Conservation (phyloP, 2,888 invertebrate species). For the Drosophila anomelani region DNA sequence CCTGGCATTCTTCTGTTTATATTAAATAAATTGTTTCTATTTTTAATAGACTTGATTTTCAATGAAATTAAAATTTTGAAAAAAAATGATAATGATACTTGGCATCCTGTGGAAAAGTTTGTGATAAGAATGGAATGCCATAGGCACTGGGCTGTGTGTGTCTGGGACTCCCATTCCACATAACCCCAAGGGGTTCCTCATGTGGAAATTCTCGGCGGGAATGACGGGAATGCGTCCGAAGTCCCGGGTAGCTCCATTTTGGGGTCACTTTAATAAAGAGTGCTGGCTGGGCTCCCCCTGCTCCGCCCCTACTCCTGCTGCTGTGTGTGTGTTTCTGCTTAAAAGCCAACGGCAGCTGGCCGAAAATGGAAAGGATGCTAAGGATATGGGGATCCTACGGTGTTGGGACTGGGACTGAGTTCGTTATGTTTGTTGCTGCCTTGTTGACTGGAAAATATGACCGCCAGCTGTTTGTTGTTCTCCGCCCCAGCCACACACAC, state of each 20-base stretch:
- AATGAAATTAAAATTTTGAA: background rate
- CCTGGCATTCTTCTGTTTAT: background rate
- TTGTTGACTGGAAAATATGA: conserved; percentile 80
- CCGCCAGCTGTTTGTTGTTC: conserved; percentile 78
- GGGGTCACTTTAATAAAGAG: conserved; percentile 81
- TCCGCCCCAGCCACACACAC: conserved; percentile 9
- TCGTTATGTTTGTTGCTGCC: conserved; percentile 72
- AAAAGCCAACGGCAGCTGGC: conserved; percentile 56
- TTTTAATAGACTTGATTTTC: conserved; percentile 6
- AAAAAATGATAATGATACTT: conserved; percentile 21
- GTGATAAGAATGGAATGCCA: conserved; percentile 19
- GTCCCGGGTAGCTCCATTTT: conserved; percentile 66
- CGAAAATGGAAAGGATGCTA: conserved; percentile 42
- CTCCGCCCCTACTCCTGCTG: background rate
- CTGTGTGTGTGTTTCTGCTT: conserved; percentile 62
- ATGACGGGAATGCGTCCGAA: conserved; percentile 30
- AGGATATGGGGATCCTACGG: conserved; percentile 15
- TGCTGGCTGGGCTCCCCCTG: conserved; percentile 7
- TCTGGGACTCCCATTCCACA: conserved; percentile 3
- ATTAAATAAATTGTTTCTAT: background rate
- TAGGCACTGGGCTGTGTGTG: conserved; percentile 23
- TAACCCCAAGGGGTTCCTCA: conserved; percentile 11
- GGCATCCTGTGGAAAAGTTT: conserved; percentile 14
- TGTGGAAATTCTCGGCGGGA: conserved; percentile 24
- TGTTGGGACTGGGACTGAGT: conserved; percentile 12